phyloP scores from a whole-genome alignment of 2,888 invertebrate genomes.

The Pseudanteris insignis region DNA sequence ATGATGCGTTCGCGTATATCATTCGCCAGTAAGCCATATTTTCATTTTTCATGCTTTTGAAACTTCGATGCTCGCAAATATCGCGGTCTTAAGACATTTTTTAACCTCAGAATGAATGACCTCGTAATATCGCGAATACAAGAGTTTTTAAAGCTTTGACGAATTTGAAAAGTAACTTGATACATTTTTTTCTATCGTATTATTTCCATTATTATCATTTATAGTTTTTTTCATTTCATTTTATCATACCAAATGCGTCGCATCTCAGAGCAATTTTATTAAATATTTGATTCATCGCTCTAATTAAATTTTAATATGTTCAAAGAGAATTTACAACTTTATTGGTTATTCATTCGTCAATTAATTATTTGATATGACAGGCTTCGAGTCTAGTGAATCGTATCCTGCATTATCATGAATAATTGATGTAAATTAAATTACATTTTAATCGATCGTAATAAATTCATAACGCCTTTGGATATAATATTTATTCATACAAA shows the following conservation, averaged over 20 bases:
- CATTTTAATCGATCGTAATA: too few relatives aligned
- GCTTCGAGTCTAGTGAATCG: too few relatives aligned
- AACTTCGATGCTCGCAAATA: conserved; percentile 4
- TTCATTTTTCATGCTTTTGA: conserved; percentile 3
- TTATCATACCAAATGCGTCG: too few relatives aligned
- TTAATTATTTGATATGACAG: too few relatives aligned
- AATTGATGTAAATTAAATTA: too few relatives aligned
- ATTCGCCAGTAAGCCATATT: conserved; percentile 15
- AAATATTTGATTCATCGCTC: background rate
- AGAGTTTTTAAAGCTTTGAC: background rate
- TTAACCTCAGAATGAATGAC: conserved; percentile 1
- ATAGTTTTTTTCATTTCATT: too few relatives aligned
- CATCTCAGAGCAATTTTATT: background rate
- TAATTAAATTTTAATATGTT: too few relatives aligned
- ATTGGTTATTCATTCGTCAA: too few relatives aligned
- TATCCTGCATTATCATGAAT: too few relatives aligned
- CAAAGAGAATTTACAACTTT: too few relatives aligned
- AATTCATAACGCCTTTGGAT: too few relatives aligned
- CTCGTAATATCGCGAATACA: conserved; percentile 1
- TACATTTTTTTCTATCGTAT: background rate
- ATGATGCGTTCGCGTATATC: conserved; percentile 20
- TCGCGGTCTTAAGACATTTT: conserved; percentile 1
- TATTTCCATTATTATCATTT: background rate
- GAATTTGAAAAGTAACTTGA: background rate
- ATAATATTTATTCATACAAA: too few relatives aligned